These are phyloP conservation scores for Tragelaphus buxtoni DNA, from an alignment of 2,113 vertebrate genomes.

Conservation along the genomic window DNA sequence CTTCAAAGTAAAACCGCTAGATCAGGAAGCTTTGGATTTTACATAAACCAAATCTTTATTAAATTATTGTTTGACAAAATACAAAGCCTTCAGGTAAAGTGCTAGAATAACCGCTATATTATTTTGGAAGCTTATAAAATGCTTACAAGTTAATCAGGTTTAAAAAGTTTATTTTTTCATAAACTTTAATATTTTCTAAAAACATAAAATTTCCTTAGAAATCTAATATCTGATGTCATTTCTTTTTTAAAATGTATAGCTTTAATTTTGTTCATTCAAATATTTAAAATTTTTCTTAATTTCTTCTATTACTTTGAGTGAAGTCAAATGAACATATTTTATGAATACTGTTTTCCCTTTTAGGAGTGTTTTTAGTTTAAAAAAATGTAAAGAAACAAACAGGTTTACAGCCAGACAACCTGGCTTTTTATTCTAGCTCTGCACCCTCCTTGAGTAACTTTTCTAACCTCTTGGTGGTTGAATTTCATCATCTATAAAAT, in stretches of 20 bases:
- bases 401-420: not conserved
- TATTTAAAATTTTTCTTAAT: not conserved
- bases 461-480: not conserved
- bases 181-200: not conserved
- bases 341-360: not conserved
- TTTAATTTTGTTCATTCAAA: not conserved
- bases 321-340: not conserved
- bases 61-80: not conserved
- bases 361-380: not conserved
- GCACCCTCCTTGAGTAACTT: not conserved
- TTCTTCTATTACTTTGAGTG: not conserved
- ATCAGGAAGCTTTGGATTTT: not conserved
- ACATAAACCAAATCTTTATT: not conserved
- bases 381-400: not conserved
- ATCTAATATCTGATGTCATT: not conserved
- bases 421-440: not conserved
- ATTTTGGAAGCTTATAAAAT: not conserved
- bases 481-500: not conserved
- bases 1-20: not conserved
- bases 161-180: not conserved
- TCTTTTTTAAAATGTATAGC: not conserved
- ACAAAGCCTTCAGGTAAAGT: not conserved
- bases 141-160: not conserved
- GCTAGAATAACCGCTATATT: not conserved
- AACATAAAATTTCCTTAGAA: not conserved